These are phyloP conservation scores for Pogona vitticeps DNA, from an alignment of 2,113 vertebrate species.

Conservation along the genomic window DNA sequence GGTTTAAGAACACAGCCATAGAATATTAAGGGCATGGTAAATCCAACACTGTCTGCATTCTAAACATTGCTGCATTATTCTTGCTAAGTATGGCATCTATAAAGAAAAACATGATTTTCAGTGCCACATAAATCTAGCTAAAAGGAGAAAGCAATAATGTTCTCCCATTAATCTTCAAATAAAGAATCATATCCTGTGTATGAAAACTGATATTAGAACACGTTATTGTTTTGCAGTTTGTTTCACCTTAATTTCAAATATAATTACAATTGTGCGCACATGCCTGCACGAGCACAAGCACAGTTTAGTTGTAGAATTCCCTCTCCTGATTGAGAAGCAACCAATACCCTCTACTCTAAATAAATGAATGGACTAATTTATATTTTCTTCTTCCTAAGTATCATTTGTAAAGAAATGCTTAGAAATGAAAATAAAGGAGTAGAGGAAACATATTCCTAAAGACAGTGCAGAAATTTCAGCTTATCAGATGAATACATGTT, in stretches of 20 bases:
- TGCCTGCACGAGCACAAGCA: neutral
- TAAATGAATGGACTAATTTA: neutral
- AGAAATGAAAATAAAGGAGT: too few species aligned
- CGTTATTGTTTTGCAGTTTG: neutral
- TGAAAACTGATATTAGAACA: neutral
- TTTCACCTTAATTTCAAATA: neutral
- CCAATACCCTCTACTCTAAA: neutral
- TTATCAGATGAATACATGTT: neutral
- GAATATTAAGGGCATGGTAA: neutral
- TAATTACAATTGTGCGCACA: too few species aligned
- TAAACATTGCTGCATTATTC: neutral
- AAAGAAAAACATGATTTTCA: neutral
- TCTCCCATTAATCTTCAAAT: neutral
- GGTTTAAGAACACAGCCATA: neutral
- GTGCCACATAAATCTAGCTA: neutral
- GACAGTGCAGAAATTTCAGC: neutral
- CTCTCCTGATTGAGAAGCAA: neutral
- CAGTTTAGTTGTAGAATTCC: neutral
- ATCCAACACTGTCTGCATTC: neutral
- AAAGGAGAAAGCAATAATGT: neutral
- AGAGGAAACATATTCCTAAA: neutral
- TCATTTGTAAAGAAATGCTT: neutral
- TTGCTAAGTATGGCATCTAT: neutral
- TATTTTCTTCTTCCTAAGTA: neutral
- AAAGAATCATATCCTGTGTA: neutral